Evolutionary conservation across 2,888 invertebrate genomes (phyloP).

Genomic region (Lochmaea crataegi): DNA sequence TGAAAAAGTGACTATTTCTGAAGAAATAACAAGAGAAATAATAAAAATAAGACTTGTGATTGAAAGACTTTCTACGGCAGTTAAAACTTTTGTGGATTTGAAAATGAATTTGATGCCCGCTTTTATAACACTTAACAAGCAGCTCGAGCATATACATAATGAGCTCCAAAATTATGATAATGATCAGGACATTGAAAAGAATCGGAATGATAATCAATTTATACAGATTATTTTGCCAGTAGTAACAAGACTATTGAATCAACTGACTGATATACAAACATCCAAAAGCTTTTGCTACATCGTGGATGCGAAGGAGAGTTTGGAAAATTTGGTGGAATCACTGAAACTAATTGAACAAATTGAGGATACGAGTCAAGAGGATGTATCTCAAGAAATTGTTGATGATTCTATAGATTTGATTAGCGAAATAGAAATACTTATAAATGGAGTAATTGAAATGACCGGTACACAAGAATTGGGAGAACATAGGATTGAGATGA

Average conservation of each 20-base stretch:
- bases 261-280: no score
- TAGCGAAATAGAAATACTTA: neutral
- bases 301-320: neutral
- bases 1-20: conserved; percentile 22
- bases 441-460: no score
- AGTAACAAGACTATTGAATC: no score
- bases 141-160: no score
- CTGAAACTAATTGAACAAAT: neutral
- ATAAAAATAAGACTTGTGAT: conserved; percentile 18
- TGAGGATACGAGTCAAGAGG: neutral
- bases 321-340: neutral
- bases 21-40: conserved; percentile 23
- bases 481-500: neutral
- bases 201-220: no score
- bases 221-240: no score
- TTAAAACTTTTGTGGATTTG: neutral
- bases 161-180: no score
- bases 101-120: no score
- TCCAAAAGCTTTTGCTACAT: neutral
- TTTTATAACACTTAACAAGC: no score
- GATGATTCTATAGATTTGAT: neutral
- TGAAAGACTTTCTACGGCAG: neutral
- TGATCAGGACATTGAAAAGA: no score
- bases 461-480: no score
- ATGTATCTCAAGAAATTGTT: neutral